Base-by-base conservation (phyloP, 2,797 vertebrate species). In the Rachycentron canadum region DNA sequence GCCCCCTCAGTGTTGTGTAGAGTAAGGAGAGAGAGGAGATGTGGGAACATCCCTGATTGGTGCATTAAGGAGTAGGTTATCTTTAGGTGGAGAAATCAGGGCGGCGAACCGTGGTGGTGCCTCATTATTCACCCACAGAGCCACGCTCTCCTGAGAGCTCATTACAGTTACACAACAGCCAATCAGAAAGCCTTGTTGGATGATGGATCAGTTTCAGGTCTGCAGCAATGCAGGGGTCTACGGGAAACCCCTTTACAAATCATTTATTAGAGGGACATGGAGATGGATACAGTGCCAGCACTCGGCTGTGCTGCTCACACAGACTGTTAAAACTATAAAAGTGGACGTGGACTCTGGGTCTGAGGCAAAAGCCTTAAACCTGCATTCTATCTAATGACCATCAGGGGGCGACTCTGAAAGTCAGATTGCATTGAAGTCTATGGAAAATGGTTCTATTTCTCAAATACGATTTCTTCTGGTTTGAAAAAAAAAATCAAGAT, bases 61-160 rank as follows among this genome's bases (percentile, higher is more conserved):
- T 63, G 41, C 34, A 56, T 50, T 12, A 4, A 52, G 23, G 23
- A 57, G 40, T 17, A 34, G 9, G 34, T 38, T 11, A 11, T 11
- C 40, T 38, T 47, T 7, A 0, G 50, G 41, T 58, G 26, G 36
- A 28, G 52, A 60, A 23, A 77, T 59, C 34, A 17, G 41, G 32
- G 14, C 26, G 7, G 7, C 16, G 2, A 17, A 30, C 3, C 7
- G 56, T 26, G 23, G 50, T 30, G 13, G 36, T 21, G 28, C 13
- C 56, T 76, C 64, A 65, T 73, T 74, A 49, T 53, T 75, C 78
- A 50, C 13, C 49, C 59, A 19, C 40, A 4, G 19, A 32, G 59
- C 21, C 1, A 43, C 23, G 28, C 30, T 73, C 84, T 81, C 70
- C 70, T 23, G 69, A 70, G 82, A 76, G 53, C 83, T 86, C 28